phyloP scores from a whole-genome alignment of 2,888 invertebrate species.

The Scaptomyza cyrtandrae region DNA sequence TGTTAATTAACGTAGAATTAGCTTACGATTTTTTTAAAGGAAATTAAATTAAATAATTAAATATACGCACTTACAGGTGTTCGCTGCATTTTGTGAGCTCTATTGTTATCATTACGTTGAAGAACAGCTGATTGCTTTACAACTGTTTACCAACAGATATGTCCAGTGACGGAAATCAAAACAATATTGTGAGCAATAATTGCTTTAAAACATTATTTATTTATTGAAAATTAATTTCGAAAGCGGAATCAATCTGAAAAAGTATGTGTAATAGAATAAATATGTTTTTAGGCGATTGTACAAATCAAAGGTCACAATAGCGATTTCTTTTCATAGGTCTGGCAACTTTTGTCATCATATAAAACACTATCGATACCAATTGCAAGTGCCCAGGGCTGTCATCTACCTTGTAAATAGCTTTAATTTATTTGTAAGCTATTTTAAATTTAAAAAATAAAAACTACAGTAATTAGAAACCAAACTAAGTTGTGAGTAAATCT shows the following conservation, averaged over 20 bases:
- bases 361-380: no score
- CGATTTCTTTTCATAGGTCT: no score
- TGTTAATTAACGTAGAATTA: not conserved
- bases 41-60: no score
- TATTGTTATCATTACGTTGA: constrained; percentile 7
- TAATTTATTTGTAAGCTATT: no score
- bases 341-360: no score
- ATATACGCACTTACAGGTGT: constrained; percentile 26
- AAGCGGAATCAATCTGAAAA: not conserved
- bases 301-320: no score
- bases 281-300: no score
- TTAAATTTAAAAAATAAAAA: not conserved
- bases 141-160: not conserved
- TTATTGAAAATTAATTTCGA: not conserved
- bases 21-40: not conserved
- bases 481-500: not conserved
- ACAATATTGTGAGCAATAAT: not conserved
- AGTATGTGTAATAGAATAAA: no score
- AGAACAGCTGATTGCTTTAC: constrained; percentile 38
- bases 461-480: no score
- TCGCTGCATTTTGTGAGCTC: constrained; percentile 32
- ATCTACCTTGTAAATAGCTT: no score
- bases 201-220: not conserved
- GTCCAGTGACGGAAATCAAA: not conserved
- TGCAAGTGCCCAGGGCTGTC: no score